phyloP scores from a whole-genome alignment of 2,888 invertebrate species.

The Caenorhabditis sp. region DNA sequence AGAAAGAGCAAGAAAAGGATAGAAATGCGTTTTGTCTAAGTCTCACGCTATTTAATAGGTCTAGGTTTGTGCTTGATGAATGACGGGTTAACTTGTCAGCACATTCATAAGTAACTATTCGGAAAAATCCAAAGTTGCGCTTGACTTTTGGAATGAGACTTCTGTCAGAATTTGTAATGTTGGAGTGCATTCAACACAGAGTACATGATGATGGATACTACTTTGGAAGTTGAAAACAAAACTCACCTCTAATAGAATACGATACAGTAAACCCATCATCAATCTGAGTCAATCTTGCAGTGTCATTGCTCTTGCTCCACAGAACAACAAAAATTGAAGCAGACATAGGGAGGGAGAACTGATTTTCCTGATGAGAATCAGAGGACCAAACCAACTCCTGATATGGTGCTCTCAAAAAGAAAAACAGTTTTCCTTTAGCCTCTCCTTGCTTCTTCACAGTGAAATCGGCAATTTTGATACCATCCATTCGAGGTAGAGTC shows the following conservation, averaged over 20 bases:
- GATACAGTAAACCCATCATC: constrained; percentile 71
- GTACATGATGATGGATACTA: constrained; percentile 38
- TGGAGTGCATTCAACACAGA: constrained; percentile 23
- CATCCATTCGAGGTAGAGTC: constrained; percentile 53
- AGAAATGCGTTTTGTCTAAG: constrained; percentile 54
- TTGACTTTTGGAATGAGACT: constrained; percentile 44
- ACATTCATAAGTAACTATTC: constrained; percentile 56
- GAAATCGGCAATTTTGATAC: constrained; percentile 65
- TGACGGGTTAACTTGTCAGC: constrained; percentile 40
- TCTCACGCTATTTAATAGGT: constrained; percentile 51
- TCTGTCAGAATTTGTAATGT: constrained; percentile 51
- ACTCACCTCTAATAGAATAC: constrained; percentile 66
- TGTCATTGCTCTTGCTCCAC: constrained; percentile 68
- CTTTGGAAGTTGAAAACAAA: neutral
- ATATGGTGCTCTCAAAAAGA: constrained; percentile 69
- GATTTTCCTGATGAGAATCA: constrained; percentile 70
- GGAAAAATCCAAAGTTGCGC: constrained; percentile 22
- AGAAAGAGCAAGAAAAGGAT: constrained; percentile 38
- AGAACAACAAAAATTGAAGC: constrained; percentile 66
- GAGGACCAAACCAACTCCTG: constrained; percentile 74
- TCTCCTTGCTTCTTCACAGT: constrained; percentile 63
- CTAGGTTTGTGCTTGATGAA: neutral
- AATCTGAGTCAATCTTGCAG: constrained; percentile 37
- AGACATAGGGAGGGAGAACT: constrained; percentile 68
- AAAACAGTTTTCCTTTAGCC: constrained; percentile 70